Conservation (phyloP, 1,140 invertebrate genomes). For the Rhagoletis pomonella region DNA sequence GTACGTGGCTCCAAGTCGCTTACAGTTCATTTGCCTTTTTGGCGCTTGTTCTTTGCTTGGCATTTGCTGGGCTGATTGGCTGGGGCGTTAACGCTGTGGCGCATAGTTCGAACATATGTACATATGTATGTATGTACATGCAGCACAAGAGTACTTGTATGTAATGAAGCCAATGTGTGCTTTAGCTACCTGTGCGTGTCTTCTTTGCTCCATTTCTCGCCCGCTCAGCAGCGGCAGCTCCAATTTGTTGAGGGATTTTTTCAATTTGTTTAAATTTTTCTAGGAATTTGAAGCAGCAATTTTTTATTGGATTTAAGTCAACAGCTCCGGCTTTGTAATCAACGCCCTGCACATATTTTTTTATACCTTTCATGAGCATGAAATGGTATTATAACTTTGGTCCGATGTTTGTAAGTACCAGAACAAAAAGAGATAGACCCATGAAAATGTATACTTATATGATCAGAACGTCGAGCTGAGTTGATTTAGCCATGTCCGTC, state of each 20-base stretch:
- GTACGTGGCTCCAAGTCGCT: background rate
- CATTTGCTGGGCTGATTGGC: background rate
- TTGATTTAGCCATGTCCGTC: too few species aligned
- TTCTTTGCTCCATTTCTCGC: constrained; percentile 14
- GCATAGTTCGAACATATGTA: background rate
- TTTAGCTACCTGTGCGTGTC: background rate
- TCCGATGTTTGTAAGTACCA: too few species aligned
- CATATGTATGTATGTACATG: too few species aligned
- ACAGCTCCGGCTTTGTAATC: too few species aligned
- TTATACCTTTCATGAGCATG: too few species aligned
- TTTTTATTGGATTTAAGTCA: background rate
- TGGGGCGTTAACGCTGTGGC: background rate
- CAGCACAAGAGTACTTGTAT: too few species aligned
- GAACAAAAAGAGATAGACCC: too few species aligned
- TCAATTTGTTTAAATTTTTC: background rate
- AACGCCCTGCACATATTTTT: background rate
- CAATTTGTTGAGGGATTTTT: background rate
- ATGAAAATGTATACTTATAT: too few species aligned
- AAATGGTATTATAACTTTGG: too few species aligned
- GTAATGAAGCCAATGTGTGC: background rate
- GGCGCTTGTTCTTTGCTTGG: background rate
- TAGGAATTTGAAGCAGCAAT: background rate
- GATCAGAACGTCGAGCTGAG: too few species aligned
- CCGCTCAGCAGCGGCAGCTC: background rate
- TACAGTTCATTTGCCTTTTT: background rate